Conservation (phyloP, 2,888 invertebrate genomes). For the Nematopogon swammerdamellus region DNA sequence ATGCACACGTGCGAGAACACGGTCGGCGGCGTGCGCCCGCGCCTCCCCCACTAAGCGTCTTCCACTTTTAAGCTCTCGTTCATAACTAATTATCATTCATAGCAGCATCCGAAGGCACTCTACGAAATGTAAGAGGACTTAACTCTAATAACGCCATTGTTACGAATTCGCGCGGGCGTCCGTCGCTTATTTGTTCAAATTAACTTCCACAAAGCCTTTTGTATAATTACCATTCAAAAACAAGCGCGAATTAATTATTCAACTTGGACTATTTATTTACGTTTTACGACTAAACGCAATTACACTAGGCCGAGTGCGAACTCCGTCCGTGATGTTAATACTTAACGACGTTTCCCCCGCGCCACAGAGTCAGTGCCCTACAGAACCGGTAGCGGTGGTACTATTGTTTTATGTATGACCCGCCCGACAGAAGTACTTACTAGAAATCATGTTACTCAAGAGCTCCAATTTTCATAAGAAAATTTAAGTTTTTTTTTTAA, state of each 20-base stretch:
- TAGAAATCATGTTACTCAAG: too few species aligned
- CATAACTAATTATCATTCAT: conserved; percentile 3
- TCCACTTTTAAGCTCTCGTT: conserved; percentile 1
- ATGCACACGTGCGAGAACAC: too few species aligned
- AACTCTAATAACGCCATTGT: conserved; percentile 7
- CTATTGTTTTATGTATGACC: too few species aligned
- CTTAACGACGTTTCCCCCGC: conserved; percentile 12
- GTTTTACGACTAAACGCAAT: conserved; percentile 8
- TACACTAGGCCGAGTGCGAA: conserved; percentile 5
- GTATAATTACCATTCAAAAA: conserved; percentile 8
- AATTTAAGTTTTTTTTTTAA: too few species aligned
- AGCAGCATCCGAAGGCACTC: conserved; percentile 4
- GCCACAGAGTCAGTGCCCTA: conserved; percentile 23
- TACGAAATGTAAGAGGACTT: conserved; percentile 14
- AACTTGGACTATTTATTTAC: conserved; percentile 9
- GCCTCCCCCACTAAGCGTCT: too few species aligned
- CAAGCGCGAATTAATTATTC: conserved; percentile 9
- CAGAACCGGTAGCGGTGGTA: conserved; percentile 24
- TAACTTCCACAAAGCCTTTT: conserved; percentile 1
- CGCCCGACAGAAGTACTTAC: too few species aligned
- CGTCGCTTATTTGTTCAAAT: neutral
- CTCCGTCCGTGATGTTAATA: neutral
- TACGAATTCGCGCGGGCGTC: neutral
- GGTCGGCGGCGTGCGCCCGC: too few species aligned
- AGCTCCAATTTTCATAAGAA: too few species aligned